Evolutionary conservation across 1,140 invertebrate genomes (phyloP).

Genomic region (Cydia splendana): DNA sequence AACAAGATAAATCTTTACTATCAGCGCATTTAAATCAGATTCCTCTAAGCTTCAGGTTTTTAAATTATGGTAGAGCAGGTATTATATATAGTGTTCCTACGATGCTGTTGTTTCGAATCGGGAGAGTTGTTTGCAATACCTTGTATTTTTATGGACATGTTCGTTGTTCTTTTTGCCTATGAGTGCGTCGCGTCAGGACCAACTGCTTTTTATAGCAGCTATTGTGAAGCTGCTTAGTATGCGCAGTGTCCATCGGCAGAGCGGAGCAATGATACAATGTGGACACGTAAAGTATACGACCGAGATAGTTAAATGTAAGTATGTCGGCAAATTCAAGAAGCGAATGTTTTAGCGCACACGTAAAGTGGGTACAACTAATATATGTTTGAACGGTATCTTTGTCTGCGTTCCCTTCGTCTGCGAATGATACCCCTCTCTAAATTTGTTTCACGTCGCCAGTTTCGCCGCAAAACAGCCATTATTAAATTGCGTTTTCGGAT

Average conservation of each 20-base stretch:
- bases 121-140: conserved; percentile 18
- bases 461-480: conserved; percentile 7
- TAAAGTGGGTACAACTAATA: conserved; percentile 3
- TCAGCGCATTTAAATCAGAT: conserved; percentile 2
- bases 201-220: conserved; percentile 55
- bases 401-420: neutral
- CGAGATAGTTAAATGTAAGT: conserved; percentile 50
- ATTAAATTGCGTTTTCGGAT: conserved; percentile 21
- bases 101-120: conserved; percentile 7
- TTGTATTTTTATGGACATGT: conserved; percentile 38
- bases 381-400: conserved; percentile 2
- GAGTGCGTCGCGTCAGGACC: conserved; percentile 43
- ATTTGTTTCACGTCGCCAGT: conserved; percentile 26
- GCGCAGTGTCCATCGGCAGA: conserved; percentile 43
- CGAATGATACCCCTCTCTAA: neutral
- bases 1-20: neutral
- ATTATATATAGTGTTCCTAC: conserved; percentile 21
- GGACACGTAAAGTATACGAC: conserved; percentile 46
- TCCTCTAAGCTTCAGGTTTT: conserved; percentile 8
- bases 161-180: conserved; percentile 38
- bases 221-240: conserved; percentile 57
- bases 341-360: neutral
- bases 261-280: conserved; percentile 48
- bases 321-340: conserved; percentile 37
- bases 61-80: conserved; percentile 20